Evolutionary conservation across 2,113 vertebrate species (phyloP).

Genomic region (Triplophysa tibetana): DNA sequence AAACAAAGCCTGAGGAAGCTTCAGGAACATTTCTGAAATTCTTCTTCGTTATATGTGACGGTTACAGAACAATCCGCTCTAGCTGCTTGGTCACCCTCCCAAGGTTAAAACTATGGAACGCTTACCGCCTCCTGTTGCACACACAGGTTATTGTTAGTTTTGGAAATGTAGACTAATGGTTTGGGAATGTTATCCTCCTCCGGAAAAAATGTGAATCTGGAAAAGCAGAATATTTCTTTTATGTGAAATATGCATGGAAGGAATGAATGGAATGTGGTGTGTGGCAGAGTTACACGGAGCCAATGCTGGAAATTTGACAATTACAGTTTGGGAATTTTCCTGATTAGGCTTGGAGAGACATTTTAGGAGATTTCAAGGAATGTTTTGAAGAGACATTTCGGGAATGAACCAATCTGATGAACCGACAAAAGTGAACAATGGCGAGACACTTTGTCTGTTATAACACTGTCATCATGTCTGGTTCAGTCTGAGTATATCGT

Average conservation of each 20-base stretch:
- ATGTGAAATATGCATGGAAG: constrained; percentile 39
- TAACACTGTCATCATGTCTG: background rate
- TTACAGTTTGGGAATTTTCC: background rate
- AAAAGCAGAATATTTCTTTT: background rate
- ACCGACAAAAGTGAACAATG: background rate
- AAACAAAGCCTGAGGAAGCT: constrained; percentile 5
- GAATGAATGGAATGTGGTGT: constrained; percentile 28
- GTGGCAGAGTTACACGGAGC: background rate
- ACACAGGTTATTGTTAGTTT: background rate
- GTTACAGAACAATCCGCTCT: constrained; percentile 24
- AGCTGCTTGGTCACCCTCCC: background rate
- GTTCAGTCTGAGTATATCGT: background rate
- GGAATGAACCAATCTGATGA: background rate
- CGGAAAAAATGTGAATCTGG: constrained; percentile 9
- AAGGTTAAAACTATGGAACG: background rate
- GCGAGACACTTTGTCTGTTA: background rate
- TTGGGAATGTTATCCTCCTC: constrained; percentile 43
- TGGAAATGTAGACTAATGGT: constrained; percentile 34
- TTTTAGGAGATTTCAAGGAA: background rate
- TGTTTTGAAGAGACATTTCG: background rate
- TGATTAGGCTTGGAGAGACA: background rate
- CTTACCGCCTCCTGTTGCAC: background rate
- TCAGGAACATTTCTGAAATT: constrained; percentile 22
- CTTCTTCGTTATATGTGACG: background rate
- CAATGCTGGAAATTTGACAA: background rate